Conservation (phyloP, 2,888 invertebrate species). For the Magallana nippona region DNA sequence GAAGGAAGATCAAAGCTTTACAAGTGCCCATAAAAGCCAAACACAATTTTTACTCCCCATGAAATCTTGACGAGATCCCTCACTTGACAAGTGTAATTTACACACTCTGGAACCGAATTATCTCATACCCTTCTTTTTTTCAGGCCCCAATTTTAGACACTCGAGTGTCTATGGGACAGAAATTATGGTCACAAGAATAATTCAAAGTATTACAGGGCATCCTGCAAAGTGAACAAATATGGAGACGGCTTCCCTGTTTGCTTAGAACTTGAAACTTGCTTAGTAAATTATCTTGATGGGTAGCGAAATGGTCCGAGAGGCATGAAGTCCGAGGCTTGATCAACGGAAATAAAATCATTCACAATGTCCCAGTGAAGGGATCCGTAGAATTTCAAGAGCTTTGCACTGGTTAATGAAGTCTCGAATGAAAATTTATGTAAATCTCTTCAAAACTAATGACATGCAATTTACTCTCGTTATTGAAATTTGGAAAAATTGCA, state of each 20-base stretch:
- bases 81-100: too few relatives aligned
- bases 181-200: background rate
- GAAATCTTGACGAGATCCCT: too few relatives aligned
- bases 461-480: background rate
- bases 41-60: too few relatives aligned
- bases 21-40: too few relatives aligned
- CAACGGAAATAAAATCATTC: background rate
- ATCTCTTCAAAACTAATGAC: background rate
- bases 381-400: background rate
- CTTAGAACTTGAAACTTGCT: slow-evolving; percentile 13
- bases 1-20: too few relatives aligned
- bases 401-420: background rate
- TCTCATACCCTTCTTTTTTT: too few relatives aligned
- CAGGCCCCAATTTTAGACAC: background rate
- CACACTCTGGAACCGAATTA: too few relatives aligned
- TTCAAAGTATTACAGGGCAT: too few relatives aligned
- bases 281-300: slow-evolving; percentile 9
- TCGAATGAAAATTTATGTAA: background rate
- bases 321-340: too few relatives aligned
- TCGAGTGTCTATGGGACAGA: slow-evolving; percentile 6
- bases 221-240: background rate
- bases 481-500: background rate
- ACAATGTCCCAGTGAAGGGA: background rate
- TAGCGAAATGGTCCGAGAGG: background rate
- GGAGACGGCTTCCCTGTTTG: slow-evolving; percentile 1